A percentile compares a stretch with the other conserved stretches of the same genome.
phyloP scores from a whole-genome alignment of 2,113 vertebrate genomes.

The Mesitornis unicolor region DNA sequence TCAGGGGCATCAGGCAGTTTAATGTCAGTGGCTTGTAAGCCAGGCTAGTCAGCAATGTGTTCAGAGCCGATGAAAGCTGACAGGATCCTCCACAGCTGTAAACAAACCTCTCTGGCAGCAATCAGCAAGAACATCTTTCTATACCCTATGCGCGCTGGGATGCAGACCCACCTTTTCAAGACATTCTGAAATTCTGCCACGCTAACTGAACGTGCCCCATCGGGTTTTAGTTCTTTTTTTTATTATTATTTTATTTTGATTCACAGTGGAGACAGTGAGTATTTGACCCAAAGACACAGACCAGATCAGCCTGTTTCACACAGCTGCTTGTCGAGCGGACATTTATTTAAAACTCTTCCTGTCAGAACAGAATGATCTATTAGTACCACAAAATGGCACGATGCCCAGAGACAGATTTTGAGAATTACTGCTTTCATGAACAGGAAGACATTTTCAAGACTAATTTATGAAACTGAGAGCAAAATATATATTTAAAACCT shows the following conservation, averaged over 20 bases:
- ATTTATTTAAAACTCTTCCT: slow-evolving; percentile 16
- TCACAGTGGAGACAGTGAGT: neutral
- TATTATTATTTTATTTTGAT: neutral
- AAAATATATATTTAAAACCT: slow-evolving; percentile 15
- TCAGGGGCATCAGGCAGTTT: neutral
- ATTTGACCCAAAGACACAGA: slow-evolving; percentile 10
- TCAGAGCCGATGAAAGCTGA: neutral
- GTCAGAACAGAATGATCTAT: slow-evolving; percentile 33
- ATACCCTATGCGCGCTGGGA: neutral
- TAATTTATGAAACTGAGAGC: slow-evolving; percentile 25
- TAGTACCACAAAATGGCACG: slow-evolving; percentile 11
- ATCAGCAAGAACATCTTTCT: neutral
- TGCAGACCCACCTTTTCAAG: neutral
- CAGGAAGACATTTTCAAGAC: slow-evolving; percentile 21
- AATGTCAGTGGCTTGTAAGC: neutral
- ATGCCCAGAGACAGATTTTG: slow-evolving; percentile 29
- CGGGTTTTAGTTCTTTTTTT: neutral
- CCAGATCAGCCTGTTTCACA: neutral
- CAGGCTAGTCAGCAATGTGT: neutral
- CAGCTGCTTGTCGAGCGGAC: neutral
- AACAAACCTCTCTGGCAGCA: neutral
- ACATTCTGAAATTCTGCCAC: neutral
- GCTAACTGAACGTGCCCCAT: neutral
- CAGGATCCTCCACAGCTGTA: neutral
- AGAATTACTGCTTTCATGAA: slow-evolving; percentile 25